Percentiles rank a stretch among this genome's conserved stretches.
Conservation (phyloP, 1,140 invertebrate genomes). For the Cydia pomonella region DNA sequence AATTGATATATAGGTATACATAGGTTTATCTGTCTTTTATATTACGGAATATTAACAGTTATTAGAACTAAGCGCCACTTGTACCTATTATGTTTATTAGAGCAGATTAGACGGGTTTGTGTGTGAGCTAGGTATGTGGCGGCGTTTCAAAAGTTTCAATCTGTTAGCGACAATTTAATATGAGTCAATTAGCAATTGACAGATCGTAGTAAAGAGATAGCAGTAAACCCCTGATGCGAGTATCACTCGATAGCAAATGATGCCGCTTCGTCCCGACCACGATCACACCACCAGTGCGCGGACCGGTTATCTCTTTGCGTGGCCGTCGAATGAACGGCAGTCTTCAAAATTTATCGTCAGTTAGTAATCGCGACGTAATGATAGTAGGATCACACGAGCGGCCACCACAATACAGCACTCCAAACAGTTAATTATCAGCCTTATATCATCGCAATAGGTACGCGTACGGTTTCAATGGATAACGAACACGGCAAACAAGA, state of each 20-base stretch:
- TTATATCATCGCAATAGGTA: conserved; percentile 25
- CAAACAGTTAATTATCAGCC: conserved; percentile 24
- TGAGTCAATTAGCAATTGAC: conserved; percentile 8
- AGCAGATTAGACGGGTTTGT: neutral
- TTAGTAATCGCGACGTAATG: conserved; percentile 51
- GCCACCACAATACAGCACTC: conserved; percentile 6
- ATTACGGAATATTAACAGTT: conserved; percentile 7
- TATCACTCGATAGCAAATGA: conserved; percentile 58
- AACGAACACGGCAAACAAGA: conserved; percentile 20
- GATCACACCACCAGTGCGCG: conserved; percentile 61
- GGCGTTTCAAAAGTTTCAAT: neutral
- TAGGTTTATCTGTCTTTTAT: conserved; percentile 3
- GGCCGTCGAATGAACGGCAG: conserved; percentile 65
- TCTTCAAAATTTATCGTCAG: conserved; percentile 69
- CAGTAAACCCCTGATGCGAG: conserved; percentile 39
- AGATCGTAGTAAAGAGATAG: neutral
- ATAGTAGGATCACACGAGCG: conserved; percentile 30
- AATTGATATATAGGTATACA: neutral
- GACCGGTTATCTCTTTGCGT: conserved; percentile 66
- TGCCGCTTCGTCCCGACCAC: conserved; percentile 57
- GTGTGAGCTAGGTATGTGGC: neutral
- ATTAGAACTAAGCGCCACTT: neutral
- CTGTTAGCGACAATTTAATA: neutral
- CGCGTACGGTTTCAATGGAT: conserved; percentile 27
- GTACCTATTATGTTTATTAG: neutral